phyloP scores from a whole-genome alignment of 2,113 vertebrate species.

The Entelurus aequoreus region DNA sequence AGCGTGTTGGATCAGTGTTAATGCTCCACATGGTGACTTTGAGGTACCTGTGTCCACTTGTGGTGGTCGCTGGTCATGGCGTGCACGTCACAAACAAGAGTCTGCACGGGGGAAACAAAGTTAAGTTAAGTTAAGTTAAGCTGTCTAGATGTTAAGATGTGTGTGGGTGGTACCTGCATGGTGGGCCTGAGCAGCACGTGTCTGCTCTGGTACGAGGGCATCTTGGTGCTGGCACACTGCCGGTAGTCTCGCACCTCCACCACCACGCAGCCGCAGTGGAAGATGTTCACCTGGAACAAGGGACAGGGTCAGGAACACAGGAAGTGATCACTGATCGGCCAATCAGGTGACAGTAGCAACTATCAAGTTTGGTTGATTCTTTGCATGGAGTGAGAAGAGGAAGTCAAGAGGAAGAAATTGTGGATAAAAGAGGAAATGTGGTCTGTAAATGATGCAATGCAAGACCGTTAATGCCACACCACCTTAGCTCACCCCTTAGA shows the following conservation, averaged over 20 bases:
- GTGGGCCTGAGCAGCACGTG: slow-evolving; percentile 93
- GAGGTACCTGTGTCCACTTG: slow-evolving; percentile 94
- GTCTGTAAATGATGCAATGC: too few relatives aligned
- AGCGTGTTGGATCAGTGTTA: too few relatives aligned
- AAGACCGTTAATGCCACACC: too few relatives aligned
- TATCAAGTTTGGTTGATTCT: too few relatives aligned
- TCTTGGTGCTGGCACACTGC: slow-evolving; percentile 90
- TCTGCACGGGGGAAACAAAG: slow-evolving; percentile 68
- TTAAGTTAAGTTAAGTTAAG: background rate
- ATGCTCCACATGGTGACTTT: too few relatives aligned
- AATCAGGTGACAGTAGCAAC: too few relatives aligned
- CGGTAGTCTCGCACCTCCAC: slow-evolving; percentile 95
- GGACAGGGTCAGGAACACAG: too few relatives aligned
- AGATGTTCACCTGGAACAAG: slow-evolving; percentile 90
- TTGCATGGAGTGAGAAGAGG: too few relatives aligned
- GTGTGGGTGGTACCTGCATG: slow-evolving; percentile 81
- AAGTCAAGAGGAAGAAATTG: too few relatives aligned
- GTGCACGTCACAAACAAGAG: slow-evolving; percentile 96
- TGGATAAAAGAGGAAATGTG: too few relatives aligned
- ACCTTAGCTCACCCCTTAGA: too few relatives aligned
- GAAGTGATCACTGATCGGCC: too few relatives aligned
- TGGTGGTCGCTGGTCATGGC: slow-evolving; percentile 98
- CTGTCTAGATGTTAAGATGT: background rate
- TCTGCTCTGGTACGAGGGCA: slow-evolving; percentile 88
- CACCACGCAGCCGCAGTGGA: slow-evolving; percentile 97